phyloP scores from a whole-genome alignment of 2,113 vertebrate genomes.

The Triplophysa siluroides region DNA sequence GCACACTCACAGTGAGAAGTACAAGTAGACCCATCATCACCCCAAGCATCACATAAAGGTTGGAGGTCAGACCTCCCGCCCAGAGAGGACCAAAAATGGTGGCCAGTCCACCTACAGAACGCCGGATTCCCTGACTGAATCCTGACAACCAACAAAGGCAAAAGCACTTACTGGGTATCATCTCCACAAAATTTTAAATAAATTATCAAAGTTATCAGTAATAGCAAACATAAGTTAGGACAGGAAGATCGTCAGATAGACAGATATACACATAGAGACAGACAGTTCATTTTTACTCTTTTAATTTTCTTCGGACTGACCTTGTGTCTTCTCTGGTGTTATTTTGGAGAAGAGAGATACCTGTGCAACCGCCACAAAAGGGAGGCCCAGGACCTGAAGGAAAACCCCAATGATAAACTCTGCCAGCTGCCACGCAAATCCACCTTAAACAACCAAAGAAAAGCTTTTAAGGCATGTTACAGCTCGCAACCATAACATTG shows the following conservation, averaged over 20 bases:
- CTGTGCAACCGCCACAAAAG: constrained; percentile 81
- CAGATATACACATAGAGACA: too few species aligned
- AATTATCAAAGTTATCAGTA: too few species aligned
- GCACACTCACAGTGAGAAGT: constrained; percentile 73
- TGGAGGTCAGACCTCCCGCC: constrained; percentile 77
- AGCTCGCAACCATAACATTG: neutral
- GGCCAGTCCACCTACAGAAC: constrained; percentile 81
- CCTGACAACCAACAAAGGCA: constrained; percentile 61
- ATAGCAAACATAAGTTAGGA: too few species aligned
- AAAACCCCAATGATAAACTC: constrained; percentile 83
- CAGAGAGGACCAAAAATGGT: constrained; percentile 84
- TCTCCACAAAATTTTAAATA: too few species aligned
- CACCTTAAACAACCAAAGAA: constrained; percentile 55
- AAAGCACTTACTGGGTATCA: neutral
- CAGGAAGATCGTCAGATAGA: too few species aligned
- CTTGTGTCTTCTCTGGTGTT: constrained; percentile 80
- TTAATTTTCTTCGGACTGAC: constrained; percentile 60
- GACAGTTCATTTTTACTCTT: neutral
- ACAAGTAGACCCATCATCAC: constrained; percentile 78
- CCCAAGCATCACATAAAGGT: constrained; percentile 82
- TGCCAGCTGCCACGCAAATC: constrained; percentile 69
- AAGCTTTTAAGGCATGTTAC: neutral
- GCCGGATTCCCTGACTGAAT: constrained; percentile 82
- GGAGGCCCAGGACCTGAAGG: constrained; percentile 80
- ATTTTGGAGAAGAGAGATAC: constrained; percentile 85